These are phyloP conservation scores for Hemibagrus guttatus DNA, from an alignment of 2,797 vertebrate species.

Conservation along the genomic window DNA sequence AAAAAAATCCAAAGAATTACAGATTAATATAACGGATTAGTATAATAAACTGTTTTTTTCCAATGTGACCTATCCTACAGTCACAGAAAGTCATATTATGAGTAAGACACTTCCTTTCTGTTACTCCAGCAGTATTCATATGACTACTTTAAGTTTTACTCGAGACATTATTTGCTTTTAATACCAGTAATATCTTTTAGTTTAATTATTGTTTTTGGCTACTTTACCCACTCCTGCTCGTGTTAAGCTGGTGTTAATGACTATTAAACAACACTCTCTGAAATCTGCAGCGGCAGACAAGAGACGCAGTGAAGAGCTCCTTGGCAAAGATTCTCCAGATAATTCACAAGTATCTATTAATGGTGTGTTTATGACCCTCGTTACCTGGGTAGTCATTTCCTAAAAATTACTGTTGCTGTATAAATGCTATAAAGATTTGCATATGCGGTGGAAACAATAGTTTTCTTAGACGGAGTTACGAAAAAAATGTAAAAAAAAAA, in stretches of 20 bases:
- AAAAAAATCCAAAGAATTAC: background rate
- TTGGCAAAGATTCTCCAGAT: constrained; percentile 37
- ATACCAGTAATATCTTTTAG: background rate
- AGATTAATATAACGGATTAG: background rate
- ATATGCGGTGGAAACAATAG: background rate
- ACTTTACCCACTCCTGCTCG: constrained; percentile 2
- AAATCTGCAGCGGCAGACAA: constrained; percentile 13
- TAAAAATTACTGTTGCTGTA: constrained; percentile 1
- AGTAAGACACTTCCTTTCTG: background rate
- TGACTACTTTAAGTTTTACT: background rate
- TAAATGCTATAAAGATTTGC: constrained; percentile 1
- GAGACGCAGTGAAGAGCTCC: background rate
- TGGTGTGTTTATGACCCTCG: background rate
- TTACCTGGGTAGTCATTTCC: constrained; percentile 27
- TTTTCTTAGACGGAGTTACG: constrained; percentile 17
- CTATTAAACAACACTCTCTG: constrained; percentile 17
- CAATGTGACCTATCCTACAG: background rate
- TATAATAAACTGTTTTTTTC: no score
- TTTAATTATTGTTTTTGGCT: background rate
- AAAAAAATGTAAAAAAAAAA: background rate
- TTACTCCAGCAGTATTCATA: background rate
- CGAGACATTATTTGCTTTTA: background rate
- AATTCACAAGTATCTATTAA: constrained; percentile 33
- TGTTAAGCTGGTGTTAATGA: background rate
- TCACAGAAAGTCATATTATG: background rate